Conservation (phyloP, 2,113 vertebrate species). For the Lampris megalopsis region DNA sequence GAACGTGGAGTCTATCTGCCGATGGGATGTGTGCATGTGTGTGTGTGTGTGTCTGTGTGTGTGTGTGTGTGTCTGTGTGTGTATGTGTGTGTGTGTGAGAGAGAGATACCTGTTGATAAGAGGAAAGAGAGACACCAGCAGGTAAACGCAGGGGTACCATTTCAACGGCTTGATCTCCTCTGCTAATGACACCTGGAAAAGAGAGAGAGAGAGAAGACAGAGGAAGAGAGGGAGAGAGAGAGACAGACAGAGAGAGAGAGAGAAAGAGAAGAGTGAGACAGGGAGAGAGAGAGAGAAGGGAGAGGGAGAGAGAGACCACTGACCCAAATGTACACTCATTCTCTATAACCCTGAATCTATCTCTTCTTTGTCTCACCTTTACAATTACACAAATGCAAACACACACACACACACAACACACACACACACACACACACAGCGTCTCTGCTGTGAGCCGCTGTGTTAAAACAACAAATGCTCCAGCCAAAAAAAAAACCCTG, state of each 20-base stretch:
- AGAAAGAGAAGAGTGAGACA: too few species aligned
- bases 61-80: constrained; percentile 17
- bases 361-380: not conserved
- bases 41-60: constrained; percentile 35
- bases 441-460: constrained; percentile 54
- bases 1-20: constrained; percentile 14
- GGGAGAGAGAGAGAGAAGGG: too few species aligned
- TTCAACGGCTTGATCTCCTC: constrained; percentile 84
- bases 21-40: too few species aligned
- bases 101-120: constrained; percentile 86
- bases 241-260: too few species aligned
- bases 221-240: not conserved
- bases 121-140: constrained; percentile 84
- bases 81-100: constrained; percentile 4
- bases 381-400: not conserved
- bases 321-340: constrained; percentile 12
- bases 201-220: too few species aligned
- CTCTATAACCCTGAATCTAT: not conserved
- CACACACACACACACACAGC: constrained; percentile 6
- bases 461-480: constrained; percentile 70
- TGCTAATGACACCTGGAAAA: constrained; percentile 81
- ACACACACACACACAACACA: constrained; percentile 27
- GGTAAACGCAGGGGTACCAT: constrained; percentile 84
- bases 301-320: constrained; percentile 24
- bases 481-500: constrained; percentile 75